phyloP scores from a whole-genome alignment of 2,888 invertebrate genomes.

The Toxonevra muliebris region DNA sequence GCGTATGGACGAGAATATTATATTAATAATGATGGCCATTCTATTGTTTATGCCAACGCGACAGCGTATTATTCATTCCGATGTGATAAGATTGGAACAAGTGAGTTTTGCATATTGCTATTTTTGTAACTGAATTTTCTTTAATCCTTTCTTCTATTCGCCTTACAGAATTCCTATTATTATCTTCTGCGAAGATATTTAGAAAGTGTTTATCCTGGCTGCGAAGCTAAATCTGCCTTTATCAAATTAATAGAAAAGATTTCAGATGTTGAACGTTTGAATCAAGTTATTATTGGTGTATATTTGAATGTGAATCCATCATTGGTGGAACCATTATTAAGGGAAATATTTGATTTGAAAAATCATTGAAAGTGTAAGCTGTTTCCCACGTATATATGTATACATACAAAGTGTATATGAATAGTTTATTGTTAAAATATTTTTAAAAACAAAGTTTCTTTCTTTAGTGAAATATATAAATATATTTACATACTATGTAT shows the following conservation, averaged over 20 bases:
- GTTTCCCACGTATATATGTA: background rate
- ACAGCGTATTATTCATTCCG: conserved; percentile 80
- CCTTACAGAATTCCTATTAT: conserved; percentile 84
- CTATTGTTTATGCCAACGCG: conserved; percentile 88
- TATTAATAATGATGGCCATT: conserved; percentile 90
- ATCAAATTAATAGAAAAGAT: conserved; percentile 90
- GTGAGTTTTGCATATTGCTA: conserved; percentile 63
- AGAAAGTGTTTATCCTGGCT: conserved; percentile 84
- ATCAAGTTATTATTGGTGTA: conserved; percentile 90
- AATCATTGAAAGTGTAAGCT: conserved; percentile 59
- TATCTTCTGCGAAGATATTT: conserved; percentile 85
- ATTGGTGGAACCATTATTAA: conserved; percentile 88
- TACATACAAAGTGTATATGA: background rate
- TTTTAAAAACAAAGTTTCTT: background rate
- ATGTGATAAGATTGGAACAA: conserved; percentile 87
- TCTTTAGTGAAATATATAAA: no score
- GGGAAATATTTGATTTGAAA: conserved; percentile 95
- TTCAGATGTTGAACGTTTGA: conserved; percentile 85
- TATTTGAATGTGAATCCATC: conserved; percentile 92
- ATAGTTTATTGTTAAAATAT: background rate
- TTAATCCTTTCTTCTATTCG: conserved; percentile 14
- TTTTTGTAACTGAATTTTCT: background rate
- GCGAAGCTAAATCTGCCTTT: conserved; percentile 88
- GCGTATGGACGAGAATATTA: conserved; percentile 87
- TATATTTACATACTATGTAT: no score